phyloP scores from a whole-genome alignment of 64 coral and sea anemone species.

The Montipora efflorescens region DNA sequence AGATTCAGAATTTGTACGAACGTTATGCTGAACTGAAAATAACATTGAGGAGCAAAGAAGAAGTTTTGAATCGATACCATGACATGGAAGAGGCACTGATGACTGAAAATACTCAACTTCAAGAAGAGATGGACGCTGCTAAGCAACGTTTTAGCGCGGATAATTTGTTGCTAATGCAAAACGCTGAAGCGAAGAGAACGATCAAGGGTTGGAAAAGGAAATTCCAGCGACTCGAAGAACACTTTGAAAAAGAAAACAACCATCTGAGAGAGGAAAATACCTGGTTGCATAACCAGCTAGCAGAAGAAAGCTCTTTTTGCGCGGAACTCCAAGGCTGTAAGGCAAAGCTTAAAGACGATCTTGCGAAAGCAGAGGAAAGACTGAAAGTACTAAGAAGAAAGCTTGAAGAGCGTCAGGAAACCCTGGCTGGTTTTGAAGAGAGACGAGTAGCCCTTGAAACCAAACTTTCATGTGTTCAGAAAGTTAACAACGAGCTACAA shows the following conservation, averaged over 20 bases:
- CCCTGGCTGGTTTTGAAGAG: slow-evolving; percentile 9
- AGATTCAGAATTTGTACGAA: not conserved
- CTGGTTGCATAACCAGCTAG: slow-evolving; percentile 39
- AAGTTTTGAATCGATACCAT: not conserved
- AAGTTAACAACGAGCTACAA: slow-evolving; percentile 20
- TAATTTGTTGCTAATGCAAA: not conserved
- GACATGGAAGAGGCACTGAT: slow-evolving; percentile 35
- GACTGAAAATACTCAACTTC: slow-evolving; percentile 6
- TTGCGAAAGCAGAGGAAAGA: slow-evolving; percentile 3
- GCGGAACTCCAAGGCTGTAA: slow-evolving; percentile 1
- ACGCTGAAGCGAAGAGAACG: not conserved
- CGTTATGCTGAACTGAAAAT: slow-evolving; percentile 24
- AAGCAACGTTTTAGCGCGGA: slow-evolving; percentile 16
- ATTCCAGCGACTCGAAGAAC: slow-evolving; percentile 36
- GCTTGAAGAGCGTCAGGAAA: slow-evolving; percentile 22
- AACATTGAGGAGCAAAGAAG: not conserved
- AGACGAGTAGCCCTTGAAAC: slow-evolving; percentile 25
- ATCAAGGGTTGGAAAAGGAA: slow-evolving; percentile 20
- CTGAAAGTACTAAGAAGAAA: not conserved
- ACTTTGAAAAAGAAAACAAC: not conserved
- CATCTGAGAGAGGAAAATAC: slow-evolving; percentile 9
- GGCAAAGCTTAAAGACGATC: not conserved
- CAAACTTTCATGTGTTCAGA: slow-evolving; percentile 29
- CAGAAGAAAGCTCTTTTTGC: slow-evolving; percentile 32
- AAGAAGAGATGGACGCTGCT: not conserved